phyloP scores from a whole-genome alignment of 2,888 invertebrate species.

The Drosophila tripunctata region DNA sequence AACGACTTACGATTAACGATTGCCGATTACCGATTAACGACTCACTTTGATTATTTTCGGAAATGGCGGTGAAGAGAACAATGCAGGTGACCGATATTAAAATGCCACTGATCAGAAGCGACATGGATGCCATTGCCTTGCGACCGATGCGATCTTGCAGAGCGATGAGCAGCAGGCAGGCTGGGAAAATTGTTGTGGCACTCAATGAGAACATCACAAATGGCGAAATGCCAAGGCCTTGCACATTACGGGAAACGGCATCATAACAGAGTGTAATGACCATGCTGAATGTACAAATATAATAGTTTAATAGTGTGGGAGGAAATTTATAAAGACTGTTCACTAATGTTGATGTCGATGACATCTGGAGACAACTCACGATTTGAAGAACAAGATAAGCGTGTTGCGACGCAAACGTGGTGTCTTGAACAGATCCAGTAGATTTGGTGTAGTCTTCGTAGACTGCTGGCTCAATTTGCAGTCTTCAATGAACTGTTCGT shows the following conservation, averaged over 20 bases:
- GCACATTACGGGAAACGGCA: constrained; percentile 86
- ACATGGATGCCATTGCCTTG: constrained; percentile 86
- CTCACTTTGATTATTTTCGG: constrained; percentile 60
- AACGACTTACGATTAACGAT: no score
- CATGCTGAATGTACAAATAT: no score
- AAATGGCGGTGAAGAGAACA: constrained; percentile 68
- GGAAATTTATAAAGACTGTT: background rate
- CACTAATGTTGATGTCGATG: background rate
- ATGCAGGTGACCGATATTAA: constrained; percentile 85
- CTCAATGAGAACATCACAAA: constrained; percentile 86
- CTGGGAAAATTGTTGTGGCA: constrained; percentile 86
- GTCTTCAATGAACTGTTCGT: constrained; percentile 74
- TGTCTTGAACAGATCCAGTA: constrained; percentile 85
- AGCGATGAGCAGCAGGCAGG: constrained; percentile 85
- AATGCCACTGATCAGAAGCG: constrained; percentile 85
- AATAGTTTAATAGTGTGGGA: constrained; percentile 21
- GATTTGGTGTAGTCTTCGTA: constrained; percentile 74
- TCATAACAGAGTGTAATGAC: constrained; percentile 87
- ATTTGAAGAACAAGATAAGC: constrained; percentile 86
- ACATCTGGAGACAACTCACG: constrained; percentile 84
- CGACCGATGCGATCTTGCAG: constrained; percentile 84
- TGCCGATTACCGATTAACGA: constrained; percentile 4
- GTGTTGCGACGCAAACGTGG: constrained; percentile 85
- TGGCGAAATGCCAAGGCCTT: constrained; percentile 86
- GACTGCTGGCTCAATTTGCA: constrained; percentile 67